phyloP scores from a whole-genome alignment of 2,888 invertebrate species.

The Hyposoter dolosus region DNA sequence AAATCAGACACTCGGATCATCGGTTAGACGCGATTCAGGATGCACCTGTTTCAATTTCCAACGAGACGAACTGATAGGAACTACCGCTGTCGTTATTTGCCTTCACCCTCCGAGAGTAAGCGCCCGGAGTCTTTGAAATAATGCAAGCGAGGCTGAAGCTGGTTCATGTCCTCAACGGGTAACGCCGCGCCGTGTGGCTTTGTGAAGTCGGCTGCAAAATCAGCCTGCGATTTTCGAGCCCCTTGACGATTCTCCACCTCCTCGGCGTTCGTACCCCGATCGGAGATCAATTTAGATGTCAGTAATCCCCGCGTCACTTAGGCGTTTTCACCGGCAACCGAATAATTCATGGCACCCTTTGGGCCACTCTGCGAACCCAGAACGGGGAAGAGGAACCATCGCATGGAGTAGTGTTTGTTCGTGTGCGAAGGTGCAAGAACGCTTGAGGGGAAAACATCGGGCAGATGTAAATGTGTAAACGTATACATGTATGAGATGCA shows the following conservation, averaged over 20 bases:
- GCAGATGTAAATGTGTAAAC: not conserved
- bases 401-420: slow-evolving; percentile 52
- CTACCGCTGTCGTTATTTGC: slow-evolving; percentile 39
- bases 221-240: slow-evolving; percentile 21
- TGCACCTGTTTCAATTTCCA: slow-evolving; percentile 59
- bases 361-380: slow-evolving; percentile 49
- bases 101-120: not conserved
- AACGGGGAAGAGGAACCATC: slow-evolving; percentile 59
- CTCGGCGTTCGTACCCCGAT: slow-evolving; percentile 72
- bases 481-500: slow-evolving; percentile 9
- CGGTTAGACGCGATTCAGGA: slow-evolving; percentile 51
- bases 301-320: slow-evolving; percentile 83
- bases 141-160: slow-evolving; percentile 69
- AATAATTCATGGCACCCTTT: slow-evolving; percentile 81
- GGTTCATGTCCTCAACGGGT: slow-evolving; percentile 42
- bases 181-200: slow-evolving; percentile 3
- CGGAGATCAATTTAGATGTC: slow-evolving; percentile 83
- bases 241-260: slow-evolving; percentile 32
- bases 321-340: slow-evolving; percentile 81
- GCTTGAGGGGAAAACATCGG: not conserved
- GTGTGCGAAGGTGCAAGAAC: slow-evolving; percentile 42
- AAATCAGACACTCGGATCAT: slow-evolving; percentile 32
- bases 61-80: slow-evolving; percentile 45
- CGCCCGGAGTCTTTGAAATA: slow-evolving; percentile 63
- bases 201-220: slow-evolving; percentile 31